These are phyloP conservation scores for Athripsodes cinereus DNA, from an alignment of 2,888 invertebrate genomes.

Conservation along the genomic window DNA sequence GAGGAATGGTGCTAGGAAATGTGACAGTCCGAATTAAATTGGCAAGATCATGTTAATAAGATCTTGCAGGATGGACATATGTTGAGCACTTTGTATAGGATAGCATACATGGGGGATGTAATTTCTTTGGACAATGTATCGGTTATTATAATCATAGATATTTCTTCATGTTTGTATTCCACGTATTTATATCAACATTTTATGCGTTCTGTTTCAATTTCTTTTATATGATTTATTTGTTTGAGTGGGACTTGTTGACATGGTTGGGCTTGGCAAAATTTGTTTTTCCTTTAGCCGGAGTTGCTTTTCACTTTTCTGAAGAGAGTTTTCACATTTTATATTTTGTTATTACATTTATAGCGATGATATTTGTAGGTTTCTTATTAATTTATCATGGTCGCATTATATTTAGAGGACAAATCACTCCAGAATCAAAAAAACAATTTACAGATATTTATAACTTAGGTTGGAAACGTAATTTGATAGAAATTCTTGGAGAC, in stretches of 20 bases:
- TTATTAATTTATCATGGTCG: conserved; percentile 64
- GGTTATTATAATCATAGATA: conserved; percentile 84
- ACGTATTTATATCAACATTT: conserved; percentile 64
- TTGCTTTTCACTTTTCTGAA: conserved; percentile 60
- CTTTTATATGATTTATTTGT: conserved; percentile 55
- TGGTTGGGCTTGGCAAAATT: conserved; percentile 58
- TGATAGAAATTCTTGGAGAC: conserved; percentile 69
- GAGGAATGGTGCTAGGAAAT: too few relatives aligned
- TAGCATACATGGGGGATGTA: too few relatives aligned
- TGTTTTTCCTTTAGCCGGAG: conserved; percentile 67
- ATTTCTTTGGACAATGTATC: conserved; percentile 82
- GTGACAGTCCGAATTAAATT: too few relatives aligned
- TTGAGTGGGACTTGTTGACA: conserved; percentile 47
- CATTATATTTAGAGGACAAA: conserved; percentile 66
- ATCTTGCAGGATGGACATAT: too few relatives aligned
- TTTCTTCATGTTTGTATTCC: conserved; percentile 71
- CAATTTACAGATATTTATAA: conserved; percentile 55
- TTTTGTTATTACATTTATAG: conserved; percentile 62
- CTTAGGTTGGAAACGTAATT: conserved; percentile 64
- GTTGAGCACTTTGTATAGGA: too few relatives aligned
- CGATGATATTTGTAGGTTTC: conserved; percentile 59
- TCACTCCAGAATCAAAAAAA: conserved; percentile 66
- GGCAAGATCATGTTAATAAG: too few relatives aligned
- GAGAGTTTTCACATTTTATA: conserved; percentile 65
- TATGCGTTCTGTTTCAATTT: conserved; percentile 69